Conservation (phyloP, 2,113 vertebrate genomes). For the Hylia prasina region DNA sequence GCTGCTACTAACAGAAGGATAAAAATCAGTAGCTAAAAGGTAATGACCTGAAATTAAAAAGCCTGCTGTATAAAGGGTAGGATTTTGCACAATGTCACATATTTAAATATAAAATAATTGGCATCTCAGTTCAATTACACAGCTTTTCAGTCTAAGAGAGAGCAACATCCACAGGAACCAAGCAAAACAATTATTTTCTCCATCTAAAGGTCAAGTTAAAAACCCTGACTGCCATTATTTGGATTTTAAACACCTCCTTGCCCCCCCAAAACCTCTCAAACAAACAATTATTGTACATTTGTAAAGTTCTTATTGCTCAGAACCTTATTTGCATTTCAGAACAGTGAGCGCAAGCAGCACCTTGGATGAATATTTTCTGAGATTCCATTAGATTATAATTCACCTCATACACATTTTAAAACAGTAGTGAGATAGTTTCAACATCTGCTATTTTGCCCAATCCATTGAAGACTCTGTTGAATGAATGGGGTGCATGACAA, state of each 20-base stretch:
- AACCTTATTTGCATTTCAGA: neutral
- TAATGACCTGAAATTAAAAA: conserved; percentile 6
- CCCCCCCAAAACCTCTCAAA: neutral
- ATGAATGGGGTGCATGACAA: conserved; percentile 13
- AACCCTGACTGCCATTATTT: neutral
- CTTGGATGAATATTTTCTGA: neutral
- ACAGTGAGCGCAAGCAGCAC: neutral
- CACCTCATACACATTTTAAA: neutral
- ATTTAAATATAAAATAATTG: conserved; percentile 28
- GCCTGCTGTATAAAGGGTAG: neutral
- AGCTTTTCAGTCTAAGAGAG: neutral
- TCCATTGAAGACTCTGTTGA: neutral
- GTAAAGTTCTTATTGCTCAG: neutral
- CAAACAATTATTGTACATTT: neutral
- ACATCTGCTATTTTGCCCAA: conserved; percentile 1
- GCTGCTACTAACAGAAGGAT: neutral
- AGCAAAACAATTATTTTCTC: conserved; percentile 3
- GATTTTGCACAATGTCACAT: neutral
- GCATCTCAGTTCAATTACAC: neutral
- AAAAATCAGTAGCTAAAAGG: neutral
- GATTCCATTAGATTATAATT: neutral
- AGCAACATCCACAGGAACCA: neutral
- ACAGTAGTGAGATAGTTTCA: neutral
- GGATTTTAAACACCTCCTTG: neutral
- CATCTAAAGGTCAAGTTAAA: neutral